Conservation (phyloP, 30 jellyfish, hydroid and myxozoan species). For the Rhopilema esculentum region DNA sequence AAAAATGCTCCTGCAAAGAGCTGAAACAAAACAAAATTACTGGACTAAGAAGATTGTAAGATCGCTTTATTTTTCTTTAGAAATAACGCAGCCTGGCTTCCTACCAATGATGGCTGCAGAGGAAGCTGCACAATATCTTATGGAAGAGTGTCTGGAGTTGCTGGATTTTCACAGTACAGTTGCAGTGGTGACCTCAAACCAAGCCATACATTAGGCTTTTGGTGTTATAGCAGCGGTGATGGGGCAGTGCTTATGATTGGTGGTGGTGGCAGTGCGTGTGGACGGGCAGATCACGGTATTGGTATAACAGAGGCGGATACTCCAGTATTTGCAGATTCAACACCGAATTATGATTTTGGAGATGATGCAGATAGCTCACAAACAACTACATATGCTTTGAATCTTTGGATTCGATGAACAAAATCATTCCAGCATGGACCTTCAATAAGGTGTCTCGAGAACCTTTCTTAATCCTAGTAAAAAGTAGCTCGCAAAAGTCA, state of each 20-base stretch:
- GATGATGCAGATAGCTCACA: background rate
- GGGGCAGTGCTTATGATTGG: constrained; percentile 49
- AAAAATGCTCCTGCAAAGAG: too few relatives aligned
- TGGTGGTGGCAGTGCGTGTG: constrained; percentile 65
- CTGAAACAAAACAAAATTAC: too few relatives aligned
- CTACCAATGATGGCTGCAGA: constrained; percentile 10
- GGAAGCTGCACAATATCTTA: constrained; percentile 17
- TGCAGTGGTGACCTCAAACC: constrained; percentile 42
- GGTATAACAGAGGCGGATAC: constrained; percentile 42
- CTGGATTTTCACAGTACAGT: constrained; percentile 39
- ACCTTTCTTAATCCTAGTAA: too few relatives aligned
- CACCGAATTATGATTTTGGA: constrained; percentile 15
- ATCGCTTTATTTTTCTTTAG: too few relatives aligned
- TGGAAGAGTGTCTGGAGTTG: constrained; percentile 12
- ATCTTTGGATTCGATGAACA: constrained; percentile 37
- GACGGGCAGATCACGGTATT: constrained; percentile 65
- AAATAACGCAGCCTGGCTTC: constrained; percentile 45
- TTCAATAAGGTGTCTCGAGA: too few relatives aligned
- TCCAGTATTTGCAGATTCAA: constrained; percentile 18
- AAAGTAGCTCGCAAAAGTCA: too few relatives aligned
- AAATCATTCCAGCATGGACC: too few relatives aligned
- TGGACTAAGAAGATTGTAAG: too few relatives aligned
- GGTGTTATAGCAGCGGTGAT: constrained; percentile 62
- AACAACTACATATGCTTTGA: constrained; percentile 10
- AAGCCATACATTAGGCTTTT: constrained; percentile 25